Evolutionary conservation across 2,888 invertebrate species (phyloP).

Genomic region (Sthenelais limicola): DNA sequence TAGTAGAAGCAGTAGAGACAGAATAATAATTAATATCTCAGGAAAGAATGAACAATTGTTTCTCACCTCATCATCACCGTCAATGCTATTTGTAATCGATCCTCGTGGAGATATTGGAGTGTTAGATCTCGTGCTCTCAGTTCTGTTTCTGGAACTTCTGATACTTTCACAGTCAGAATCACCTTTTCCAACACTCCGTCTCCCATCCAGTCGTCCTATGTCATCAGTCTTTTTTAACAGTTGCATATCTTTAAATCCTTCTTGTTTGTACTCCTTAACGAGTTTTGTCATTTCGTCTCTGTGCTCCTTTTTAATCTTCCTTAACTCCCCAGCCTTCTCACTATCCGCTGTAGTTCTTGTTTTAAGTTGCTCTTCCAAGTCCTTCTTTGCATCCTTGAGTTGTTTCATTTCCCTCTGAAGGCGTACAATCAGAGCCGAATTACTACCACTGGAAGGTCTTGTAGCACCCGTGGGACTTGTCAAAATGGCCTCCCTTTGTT

Average conservation of each 20-base stretch:
- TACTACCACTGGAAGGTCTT: slow-evolving; percentile 7
- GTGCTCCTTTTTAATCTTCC: slow-evolving; percentile 59
- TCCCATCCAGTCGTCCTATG: too few species aligned
- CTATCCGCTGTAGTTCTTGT: slow-evolving; percentile 55
- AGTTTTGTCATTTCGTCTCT: slow-evolving; percentile 59
- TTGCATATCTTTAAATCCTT: slow-evolving; percentile 49
- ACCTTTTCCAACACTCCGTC: too few species aligned
- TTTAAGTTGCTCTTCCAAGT: slow-evolving; percentile 46
- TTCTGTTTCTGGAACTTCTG: too few species aligned
- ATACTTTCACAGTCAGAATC: too few species aligned
- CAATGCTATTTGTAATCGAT: too few species aligned
- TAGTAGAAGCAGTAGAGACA: too few species aligned
- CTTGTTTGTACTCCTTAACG: slow-evolving; percentile 61
- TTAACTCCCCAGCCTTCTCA: slow-evolving; percentile 57
- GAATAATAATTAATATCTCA: too few species aligned
- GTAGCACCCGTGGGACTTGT: background rate
- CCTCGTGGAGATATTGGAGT: too few species aligned
- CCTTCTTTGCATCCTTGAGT: slow-evolving; percentile 55
- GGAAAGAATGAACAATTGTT: too few species aligned
- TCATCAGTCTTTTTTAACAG: slow-evolving; percentile 10
- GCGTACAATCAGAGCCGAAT: slow-evolving; percentile 48
- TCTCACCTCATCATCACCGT: too few species aligned
- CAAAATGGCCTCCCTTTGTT: slow-evolving; percentile 11
- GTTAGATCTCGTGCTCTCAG: too few species aligned
- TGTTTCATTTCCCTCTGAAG: slow-evolving; percentile 56